Conservation (phyloP, 1,140 invertebrate species). For the Nasonia longicornis region DNA sequence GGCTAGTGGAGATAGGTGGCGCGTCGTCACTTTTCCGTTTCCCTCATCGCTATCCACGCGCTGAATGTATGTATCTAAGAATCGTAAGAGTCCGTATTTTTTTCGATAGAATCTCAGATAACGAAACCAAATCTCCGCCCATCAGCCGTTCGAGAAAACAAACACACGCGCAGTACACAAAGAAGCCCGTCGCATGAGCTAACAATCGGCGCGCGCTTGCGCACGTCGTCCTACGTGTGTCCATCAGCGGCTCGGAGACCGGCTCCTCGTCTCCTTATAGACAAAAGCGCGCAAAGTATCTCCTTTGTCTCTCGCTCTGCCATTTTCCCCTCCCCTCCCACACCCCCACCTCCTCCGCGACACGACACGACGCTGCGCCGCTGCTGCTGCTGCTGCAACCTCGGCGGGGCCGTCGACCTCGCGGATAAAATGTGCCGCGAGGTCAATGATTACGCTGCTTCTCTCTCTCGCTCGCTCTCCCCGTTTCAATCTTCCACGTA, state of each 20-base stretch:
- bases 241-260: not conserved
- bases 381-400: not conserved
- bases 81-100: no score
- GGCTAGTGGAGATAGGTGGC: no score
- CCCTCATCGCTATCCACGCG: not conserved
- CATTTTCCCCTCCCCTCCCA: not conserved
- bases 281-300: slow-evolving; percentile 27
- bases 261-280: slow-evolving; percentile 8
- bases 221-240: not conserved
- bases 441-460: slow-evolving; percentile 45
- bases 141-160: not conserved
- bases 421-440: slow-evolving; percentile 45
- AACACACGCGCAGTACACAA: not conserved
- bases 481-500: slow-evolving; percentile 29
- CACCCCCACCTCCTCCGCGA: not conserved
- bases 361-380: slow-evolving; percentile 24
- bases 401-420: slow-evolving; percentile 42
- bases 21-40: no score
- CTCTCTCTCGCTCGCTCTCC: slow-evolving; percentile 10
- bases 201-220: not conserved
- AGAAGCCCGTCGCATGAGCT: not conserved
- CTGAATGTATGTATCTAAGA: not conserved
- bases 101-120: no score
- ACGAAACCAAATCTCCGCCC: not conserved
- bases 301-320: slow-evolving; percentile 34